phyloP scores from a whole-genome alignment of 2,797 vertebrate genomes.

The Sorex maritimensis region DNA sequence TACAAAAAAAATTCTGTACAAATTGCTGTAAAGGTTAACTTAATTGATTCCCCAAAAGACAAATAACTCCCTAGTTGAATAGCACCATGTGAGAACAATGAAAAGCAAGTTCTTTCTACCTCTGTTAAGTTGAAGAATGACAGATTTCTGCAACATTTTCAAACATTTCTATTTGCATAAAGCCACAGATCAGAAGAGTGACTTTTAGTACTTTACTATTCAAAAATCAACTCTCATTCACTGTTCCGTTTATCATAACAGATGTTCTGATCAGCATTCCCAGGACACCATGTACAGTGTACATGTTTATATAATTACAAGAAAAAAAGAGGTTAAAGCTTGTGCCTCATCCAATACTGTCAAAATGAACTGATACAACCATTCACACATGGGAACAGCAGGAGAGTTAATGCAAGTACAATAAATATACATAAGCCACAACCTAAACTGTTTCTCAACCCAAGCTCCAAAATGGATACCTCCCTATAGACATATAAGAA shows the following conservation, averaged over 20 bases:
- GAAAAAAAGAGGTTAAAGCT: slow-evolving; percentile 79
- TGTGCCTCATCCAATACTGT: slow-evolving; percentile 77
- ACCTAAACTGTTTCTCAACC: slow-evolving; percentile 47
- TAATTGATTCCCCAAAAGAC: slow-evolving; percentile 69
- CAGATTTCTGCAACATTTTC: slow-evolving; percentile 76
- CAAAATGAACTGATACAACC: slow-evolving; percentile 68
- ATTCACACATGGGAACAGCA: slow-evolving; percentile 66
- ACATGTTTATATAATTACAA: slow-evolving; percentile 84
- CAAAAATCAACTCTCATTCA: slow-evolving; percentile 83
- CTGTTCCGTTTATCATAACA: slow-evolving; percentile 81
- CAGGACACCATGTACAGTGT: slow-evolving; percentile 74
- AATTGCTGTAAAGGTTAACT: slow-evolving; percentile 63
- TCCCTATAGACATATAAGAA: slow-evolving; percentile 69
- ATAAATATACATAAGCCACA: slow-evolving; percentile 82
- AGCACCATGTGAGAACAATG: slow-evolving; percentile 57
- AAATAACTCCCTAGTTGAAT: slow-evolving; percentile 1
- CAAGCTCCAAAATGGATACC: slow-evolving; percentile 74
- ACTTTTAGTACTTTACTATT: slow-evolving; percentile 80
- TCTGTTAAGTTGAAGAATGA: slow-evolving; percentile 66
- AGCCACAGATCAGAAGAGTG: slow-evolving; percentile 79
- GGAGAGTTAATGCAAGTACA: slow-evolving; percentile 65
- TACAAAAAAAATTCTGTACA: slow-evolving; percentile 15
- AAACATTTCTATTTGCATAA: slow-evolving; percentile 78
- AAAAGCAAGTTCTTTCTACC: slow-evolving; percentile 56
- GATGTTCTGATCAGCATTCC: slow-evolving; percentile 85